Evolutionary conservation across 1,140 invertebrate species (phyloP), one percentile per base, ranked within the genome.

Genomic region (Pachyrhynchus sulphureomaculatus): DNA sequence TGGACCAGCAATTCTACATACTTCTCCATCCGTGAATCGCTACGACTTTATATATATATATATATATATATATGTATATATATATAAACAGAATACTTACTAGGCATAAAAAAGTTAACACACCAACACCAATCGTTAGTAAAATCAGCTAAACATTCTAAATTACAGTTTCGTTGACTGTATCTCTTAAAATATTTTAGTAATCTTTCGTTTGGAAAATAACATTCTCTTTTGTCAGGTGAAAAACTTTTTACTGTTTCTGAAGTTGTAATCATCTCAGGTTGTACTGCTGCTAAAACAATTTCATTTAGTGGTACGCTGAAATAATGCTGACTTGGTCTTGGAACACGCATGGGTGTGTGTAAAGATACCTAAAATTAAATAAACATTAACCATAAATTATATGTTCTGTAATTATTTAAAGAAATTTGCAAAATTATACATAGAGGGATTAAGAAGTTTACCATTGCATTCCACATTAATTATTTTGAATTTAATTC

Each of bases 191-290:
- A 64, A 44, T n/a, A 63, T 41, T 55, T 54, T 8, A 88, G 75
- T 37, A 79, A 76, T n/a, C 83, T 78, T 65, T 86, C 85, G n/a
- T 70, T 72, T 41, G 79, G 79, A 34, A 86, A 84, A 72, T 81
- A 42, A 13, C 36, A 44, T 10, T 41, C 26, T 26, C 53, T 41
- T 32, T 18, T 42, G 76, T 17, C 71, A 71, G n/a, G 68, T 59
- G 18, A 72, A 66, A 59, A 81, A 71, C 1, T 63, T 65, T 32
- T 55, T 13, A 61, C 12, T 10, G 21, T n/a, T 12, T 57, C 34
- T 33, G 53, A 63, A 4, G 47, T 51, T 13, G 48, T 62, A 12
- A 69, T 68, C 45, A 68, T 58, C 15, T 23, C 23, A 2, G 66
- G 66, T 26, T 48, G 48, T 15, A 71, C 48, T 12, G 55, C 48